A percentile compares a stretch with the other conserved stretches of the same genome.
Evolutionary conservation across 2,888 invertebrate species (phyloP).

Genomic region (Pyrochroa serraticornis): DNA sequence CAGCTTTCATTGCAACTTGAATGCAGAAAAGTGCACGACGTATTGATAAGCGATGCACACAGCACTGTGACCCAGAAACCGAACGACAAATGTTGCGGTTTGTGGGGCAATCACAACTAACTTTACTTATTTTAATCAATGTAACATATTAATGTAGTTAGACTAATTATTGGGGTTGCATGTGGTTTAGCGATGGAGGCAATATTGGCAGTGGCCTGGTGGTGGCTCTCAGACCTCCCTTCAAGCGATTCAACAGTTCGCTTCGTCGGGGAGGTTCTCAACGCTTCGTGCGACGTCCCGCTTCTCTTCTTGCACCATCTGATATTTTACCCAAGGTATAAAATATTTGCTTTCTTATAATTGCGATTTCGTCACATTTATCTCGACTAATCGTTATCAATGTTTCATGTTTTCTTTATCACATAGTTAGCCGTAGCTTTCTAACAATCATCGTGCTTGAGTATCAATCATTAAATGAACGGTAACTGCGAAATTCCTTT

Average conservation of each 20-base stretch:
- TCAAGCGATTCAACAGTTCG: slow-evolving; percentile 55
- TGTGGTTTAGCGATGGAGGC: slow-evolving; percentile 55
- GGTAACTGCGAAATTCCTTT: no score
- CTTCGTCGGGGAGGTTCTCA: slow-evolving; percentile 52
- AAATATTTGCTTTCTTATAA: slow-evolving; percentile 9
- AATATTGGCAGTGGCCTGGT: slow-evolving; percentile 53
- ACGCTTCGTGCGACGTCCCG: slow-evolving; percentile 45
- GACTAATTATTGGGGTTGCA: slow-evolving; percentile 45
- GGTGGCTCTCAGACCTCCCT: slow-evolving; percentile 55
- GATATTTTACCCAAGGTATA: slow-evolving; percentile 47
- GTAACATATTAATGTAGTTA: slow-evolving; percentile 11
- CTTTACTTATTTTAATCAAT: neutral
- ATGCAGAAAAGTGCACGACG: no score
- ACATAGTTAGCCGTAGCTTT: neutral
- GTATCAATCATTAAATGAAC: no score
- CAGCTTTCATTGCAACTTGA: no score
- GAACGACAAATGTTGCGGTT: neutral
- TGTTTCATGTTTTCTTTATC: neutral
- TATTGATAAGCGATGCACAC: no score
- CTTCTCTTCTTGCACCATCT: slow-evolving; percentile 46
- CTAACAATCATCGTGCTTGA: neutral
- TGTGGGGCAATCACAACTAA: neutral
- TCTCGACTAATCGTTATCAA: neutral
- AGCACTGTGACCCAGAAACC: no score
- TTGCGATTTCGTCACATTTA: neutral